A percentile compares a stretch with the other conserved stretches of the same genome.
Evolutionary conservation across 2,113 vertebrate genomes (phyloP).

Genomic region (Nothoprocta pentlandii): DNA sequence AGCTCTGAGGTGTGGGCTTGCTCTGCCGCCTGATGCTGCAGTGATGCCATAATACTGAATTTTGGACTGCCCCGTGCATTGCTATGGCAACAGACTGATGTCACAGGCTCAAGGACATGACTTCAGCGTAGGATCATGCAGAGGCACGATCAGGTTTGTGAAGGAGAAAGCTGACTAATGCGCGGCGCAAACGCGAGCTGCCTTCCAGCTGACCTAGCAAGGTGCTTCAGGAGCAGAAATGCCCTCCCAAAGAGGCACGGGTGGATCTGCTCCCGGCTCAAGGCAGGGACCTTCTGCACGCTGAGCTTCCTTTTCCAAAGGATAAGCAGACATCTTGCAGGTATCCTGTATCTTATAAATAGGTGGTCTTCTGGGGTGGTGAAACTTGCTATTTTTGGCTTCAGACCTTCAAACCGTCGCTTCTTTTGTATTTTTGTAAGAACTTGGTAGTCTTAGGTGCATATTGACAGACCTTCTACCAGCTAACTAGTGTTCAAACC

Average conservation of each 20-base stretch:
- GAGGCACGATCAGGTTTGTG: slow-evolving; percentile 46
- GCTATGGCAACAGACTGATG: slow-evolving; percentile 76
- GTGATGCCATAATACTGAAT: slow-evolving; percentile 65
- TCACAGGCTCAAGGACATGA: slow-evolving; percentile 75
- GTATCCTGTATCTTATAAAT: neutral
- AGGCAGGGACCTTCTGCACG: neutral
- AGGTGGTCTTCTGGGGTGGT: slow-evolving; percentile 24
- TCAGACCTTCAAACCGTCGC: neutral
- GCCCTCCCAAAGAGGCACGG: neutral
- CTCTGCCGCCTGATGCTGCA: slow-evolving; percentile 56
- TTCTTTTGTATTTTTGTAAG: neutral
- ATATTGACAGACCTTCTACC: slow-evolving; percentile 8
- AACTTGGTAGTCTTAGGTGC: slow-evolving; percentile 23
- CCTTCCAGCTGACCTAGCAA: slow-evolving; percentile 31
- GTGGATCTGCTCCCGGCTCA: neutral
- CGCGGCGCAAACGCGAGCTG: slow-evolving; percentile 40
- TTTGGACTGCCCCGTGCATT: slow-evolving; percentile 64
- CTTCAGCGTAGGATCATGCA: slow-evolving; percentile 64
- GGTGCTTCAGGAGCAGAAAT: neutral
- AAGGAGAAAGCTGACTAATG: slow-evolving; percentile 63
- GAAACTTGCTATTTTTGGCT: neutral
- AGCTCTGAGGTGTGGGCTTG: slow-evolving; percentile 18
- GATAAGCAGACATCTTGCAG: slow-evolving; percentile 22
- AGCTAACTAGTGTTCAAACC: slow-evolving; percentile 55
- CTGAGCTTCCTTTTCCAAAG: slow-evolving; percentile 20